These are phyloP conservation scores for Metopia argyrocephala DNA, from an alignment of 2,888 invertebrate species.

Conservation along the genomic window DNA sequence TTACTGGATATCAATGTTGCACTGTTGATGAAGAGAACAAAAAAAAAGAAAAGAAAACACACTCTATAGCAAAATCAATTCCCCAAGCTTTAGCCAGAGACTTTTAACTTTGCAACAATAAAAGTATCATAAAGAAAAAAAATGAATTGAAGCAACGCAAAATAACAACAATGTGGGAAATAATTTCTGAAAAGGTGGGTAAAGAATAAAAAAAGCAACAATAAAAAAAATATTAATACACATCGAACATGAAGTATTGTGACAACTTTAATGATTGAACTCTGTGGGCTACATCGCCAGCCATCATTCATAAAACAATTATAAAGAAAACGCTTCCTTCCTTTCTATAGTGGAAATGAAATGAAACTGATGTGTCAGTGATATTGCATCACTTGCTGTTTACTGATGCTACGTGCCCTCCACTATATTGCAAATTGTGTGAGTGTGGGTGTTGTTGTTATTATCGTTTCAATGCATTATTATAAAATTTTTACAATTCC, in stretches of 20 bases:
- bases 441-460: not conserved
- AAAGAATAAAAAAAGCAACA: too few species aligned
- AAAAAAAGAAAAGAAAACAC: not conserved
- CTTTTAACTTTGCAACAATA: conserved; percentile 22
- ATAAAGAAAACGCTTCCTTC: too few species aligned
- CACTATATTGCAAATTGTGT: not conserved
- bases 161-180: conserved; percentile 35
- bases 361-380: too few species aligned
- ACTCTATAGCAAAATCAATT: too few species aligned
- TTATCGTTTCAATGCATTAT: not conserved
- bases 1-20: not conserved
- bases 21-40: not conserved
- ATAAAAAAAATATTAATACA: too few species aligned
- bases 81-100: not conserved
- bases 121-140: not conserved
- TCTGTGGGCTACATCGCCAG: too few species aligned
- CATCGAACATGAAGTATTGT: too few species aligned
- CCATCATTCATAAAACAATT: too few species aligned
- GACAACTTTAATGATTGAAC: too few species aligned
- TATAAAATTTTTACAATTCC: not conserved
- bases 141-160: not conserved
- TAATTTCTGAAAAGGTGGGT: not conserved
- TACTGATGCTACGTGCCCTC: too few species aligned
- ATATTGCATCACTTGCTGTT: not conserved
- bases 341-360: too few species aligned